Base-by-base conservation (phyloP, 2,797 vertebrate genomes). In the Bryconaethiops microstoma region DNA sequence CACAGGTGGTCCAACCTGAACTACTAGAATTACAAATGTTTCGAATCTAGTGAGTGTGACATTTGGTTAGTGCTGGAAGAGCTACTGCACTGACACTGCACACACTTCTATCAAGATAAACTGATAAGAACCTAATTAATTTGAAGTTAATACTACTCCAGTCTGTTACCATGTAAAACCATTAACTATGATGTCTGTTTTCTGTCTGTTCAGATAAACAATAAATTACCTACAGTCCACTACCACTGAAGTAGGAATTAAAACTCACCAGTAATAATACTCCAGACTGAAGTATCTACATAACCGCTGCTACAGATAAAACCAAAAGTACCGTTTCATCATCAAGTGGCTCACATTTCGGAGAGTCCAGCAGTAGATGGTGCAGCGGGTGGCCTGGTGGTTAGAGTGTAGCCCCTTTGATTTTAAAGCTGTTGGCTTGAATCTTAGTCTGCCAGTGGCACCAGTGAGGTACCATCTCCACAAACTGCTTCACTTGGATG, bases 61-160 rank as follows among this genome's bases (percentile, higher is more conserved):
- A 8, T 54, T 70, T 9, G 23, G 35, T 59, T 14, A 57, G 35
- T 9, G n/a, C 52, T 23, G 35, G 7, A 25, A 39, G 29, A 17
- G 2, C 40, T 14, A 73, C 57, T 40, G 10, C 19, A 25, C 64
- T 23, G 71, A 45, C 40, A 45, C 63, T 82, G 76, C 59, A 81
- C 2, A 62, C 81, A 78, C 75, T 25, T 68, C 73, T 71, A 85
- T 88, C 78, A 75, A 79, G 73, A 87, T 91, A 85, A 89, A 87
- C 77, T 64, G 67, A 62, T 77, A 72, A 77, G 80, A 84, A 76
- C 79, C 74, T 85, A 82, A 87, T 84, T 73, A 81, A 88, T 88
- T 87, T 85, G 45, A 55, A 83, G 39, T 57, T 88, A 79, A 80
- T 75, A 21, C 78, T 57, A 57, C 50, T 25, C 40, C 77, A 82